phyloP scores from a whole-genome alignment of 2,888 invertebrate species.

The Chouioia cunea region DNA sequence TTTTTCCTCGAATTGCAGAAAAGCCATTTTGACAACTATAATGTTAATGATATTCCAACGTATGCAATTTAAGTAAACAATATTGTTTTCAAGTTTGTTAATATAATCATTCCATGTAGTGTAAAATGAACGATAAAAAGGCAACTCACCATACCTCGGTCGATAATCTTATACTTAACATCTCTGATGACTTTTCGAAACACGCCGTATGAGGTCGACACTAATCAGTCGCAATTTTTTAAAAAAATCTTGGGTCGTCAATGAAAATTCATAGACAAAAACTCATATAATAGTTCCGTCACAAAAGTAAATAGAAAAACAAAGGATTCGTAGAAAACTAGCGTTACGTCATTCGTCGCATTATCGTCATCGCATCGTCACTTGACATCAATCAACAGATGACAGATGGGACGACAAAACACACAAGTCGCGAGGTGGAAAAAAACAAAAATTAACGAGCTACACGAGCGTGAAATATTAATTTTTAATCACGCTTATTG shows the following conservation, averaged over 20 bases:
- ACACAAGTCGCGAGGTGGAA: neutral
- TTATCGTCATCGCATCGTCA: no score
- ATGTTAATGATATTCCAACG: no score
- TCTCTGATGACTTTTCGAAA: neutral
- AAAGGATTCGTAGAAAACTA: neutral
- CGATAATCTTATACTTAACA: neutral
- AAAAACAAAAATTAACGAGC: neutral
- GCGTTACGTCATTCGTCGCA: neutral
- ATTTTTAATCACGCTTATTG: slow-evolving; percentile 21
- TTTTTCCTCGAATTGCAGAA: no score
- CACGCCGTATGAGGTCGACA: slow-evolving; percentile 26
- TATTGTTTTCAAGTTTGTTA: no score
- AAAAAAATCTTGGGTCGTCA: neutral
- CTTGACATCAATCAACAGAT: no score
- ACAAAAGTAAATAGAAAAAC: no score
- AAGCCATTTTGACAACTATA: no score
- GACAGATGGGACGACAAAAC: no score
- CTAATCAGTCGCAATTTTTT: neutral
- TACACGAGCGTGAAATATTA: neutral
- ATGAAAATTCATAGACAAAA: neutral
- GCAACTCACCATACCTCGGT: neutral
- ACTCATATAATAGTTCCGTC: no score
- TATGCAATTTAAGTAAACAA: no score
- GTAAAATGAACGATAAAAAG: neutral
- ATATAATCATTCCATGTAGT: no score